Base-by-base conservation (phyloP, 2,888 invertebrate species). In the Cerastis leucographa region DNA sequence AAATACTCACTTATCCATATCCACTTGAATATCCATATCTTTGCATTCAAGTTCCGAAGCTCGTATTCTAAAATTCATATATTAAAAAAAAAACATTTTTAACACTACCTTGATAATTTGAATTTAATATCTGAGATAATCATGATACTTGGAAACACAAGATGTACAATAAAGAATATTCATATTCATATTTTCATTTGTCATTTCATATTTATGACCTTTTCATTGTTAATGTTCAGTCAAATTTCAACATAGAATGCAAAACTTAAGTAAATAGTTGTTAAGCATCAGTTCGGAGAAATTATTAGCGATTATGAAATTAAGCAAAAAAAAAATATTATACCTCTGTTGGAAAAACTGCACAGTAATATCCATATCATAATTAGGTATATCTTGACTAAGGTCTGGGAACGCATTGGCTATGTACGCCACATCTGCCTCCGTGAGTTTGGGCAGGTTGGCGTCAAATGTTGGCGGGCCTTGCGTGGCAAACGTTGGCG, bases 401-500 rank as follows among this genome's bases (percentile, higher is more conserved):
- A 98, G 93, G 73, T 98, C 97, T 0, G 98, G 98, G 86, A 99
- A 96, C 74, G 97, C 96, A 11, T 94, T 95, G 22, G 97, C 97
- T 42, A 99, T 95, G 67, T 97, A 95, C 71, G 98, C 97, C 62
- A 98, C 97, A 89, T 98, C 97, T 19, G 95, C 94, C 1, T 94
- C 91, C 0, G 94, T 96, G 76, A 98, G 97, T 90, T 97, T 97
- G 29, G 98, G 98, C 81, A 98, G 94, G 62, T 97, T 96, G 29
- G 97, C 97, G 92, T 99, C 99, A 90, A 98, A 99, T n/a, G 97
- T 95, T 0, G 97, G 96, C 0, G 98, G 98, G 76, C 98, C 97
- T 91, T 98, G 97, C 7, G 98, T 98, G 71, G 98, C 99, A 93
- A 98, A 99, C 0, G 98, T 97, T 5, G 98, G 98, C 2, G 99